Conservation (phyloP, 2,113 vertebrate genomes). For the Amblyornis subalaris region DNA sequence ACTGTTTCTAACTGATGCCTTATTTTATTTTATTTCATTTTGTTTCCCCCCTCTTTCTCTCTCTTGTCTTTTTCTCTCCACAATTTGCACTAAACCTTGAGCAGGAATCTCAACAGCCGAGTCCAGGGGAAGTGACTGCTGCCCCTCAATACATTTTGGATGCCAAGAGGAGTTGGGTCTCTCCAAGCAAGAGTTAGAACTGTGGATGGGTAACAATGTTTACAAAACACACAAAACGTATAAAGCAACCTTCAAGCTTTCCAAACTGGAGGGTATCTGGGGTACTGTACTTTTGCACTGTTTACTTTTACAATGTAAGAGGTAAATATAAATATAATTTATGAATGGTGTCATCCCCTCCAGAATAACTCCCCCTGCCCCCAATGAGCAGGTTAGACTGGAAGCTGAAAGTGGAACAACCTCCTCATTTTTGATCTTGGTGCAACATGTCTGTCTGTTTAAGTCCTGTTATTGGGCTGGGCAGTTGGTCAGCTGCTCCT, state of each 20-base stretch:
- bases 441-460: slow-evolving; percentile 47
- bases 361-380: slow-evolving; percentile 4
- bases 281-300: slow-evolving; percentile 69
- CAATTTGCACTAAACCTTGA: slow-evolving; percentile 87
- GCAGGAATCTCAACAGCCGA: slow-evolving; percentile 38
- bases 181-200: slow-evolving; percentile 54
- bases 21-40: slow-evolving; percentile 67
- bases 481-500: slow-evolving; percentile 33
- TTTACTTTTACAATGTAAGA: slow-evolving; percentile 73
- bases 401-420: slow-evolving; percentile 63
- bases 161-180: slow-evolving; percentile 28
- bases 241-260: slow-evolving; percentile 56
- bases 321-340: slow-evolving; percentile 62
- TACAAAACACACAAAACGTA: slow-evolving; percentile 71
- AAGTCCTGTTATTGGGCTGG: slow-evolving; percentile 62
- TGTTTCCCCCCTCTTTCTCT: not conserved
- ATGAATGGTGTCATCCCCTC: slow-evolving; percentile 57
- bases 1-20: slow-evolving; percentile 89
- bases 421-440: slow-evolving; percentile 48
- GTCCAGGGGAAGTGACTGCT: slow-evolving; percentile 14
- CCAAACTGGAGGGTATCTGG: slow-evolving; percentile 48
- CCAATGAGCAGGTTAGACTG: slow-evolving; percentile 60
- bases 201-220: slow-evolving; percentile 72
- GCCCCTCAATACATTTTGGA: slow-evolving; percentile 23
- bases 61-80: slow-evolving; percentile 56